A percentile compares a stretch with the other conserved stretches of the same genome.
These are phyloP conservation scores for Agrotis ipsilon DNA, from an alignment of 2,888 invertebrate species.

Conservation along the genomic window DNA sequence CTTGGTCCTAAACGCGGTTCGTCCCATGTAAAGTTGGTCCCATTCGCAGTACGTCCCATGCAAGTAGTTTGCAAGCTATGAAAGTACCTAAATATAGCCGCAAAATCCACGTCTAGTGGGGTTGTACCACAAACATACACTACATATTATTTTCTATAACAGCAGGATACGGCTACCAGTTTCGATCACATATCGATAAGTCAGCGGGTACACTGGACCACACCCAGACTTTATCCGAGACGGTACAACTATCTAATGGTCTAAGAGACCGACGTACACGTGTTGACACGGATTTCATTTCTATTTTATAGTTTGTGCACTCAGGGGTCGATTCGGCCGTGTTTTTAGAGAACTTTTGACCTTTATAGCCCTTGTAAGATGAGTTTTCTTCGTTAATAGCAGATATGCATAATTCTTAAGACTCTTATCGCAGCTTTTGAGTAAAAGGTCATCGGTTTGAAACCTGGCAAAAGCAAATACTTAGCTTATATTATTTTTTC, in stretches of 20 bases:
- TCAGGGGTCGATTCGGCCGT: constrained; percentile 44
- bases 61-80: too few species aligned
- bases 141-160: constrained; percentile 16
- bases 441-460: too few species aligned
- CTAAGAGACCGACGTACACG: constrained; percentile 30
- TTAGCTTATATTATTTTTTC: too few species aligned
- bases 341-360: constrained; percentile 58
- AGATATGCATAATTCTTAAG: not conserved
- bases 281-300: constrained; percentile 68
- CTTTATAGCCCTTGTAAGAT: constrained; percentile 26
- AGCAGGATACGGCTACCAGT: constrained; percentile 49
- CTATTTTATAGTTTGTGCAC: constrained; percentile 66
- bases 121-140: constrained; percentile 11
- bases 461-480: too few species aligned
- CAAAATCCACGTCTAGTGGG: too few species aligned
- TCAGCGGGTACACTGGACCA: constrained; percentile 55
- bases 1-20: too few species aligned
- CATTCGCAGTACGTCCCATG: too few species aligned
- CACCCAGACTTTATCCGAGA: constrained; percentile 59
- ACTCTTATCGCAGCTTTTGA: not conserved
- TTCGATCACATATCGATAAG: constrained; percentile 46
- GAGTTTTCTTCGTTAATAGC: constrained; percentile 15
- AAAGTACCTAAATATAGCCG: too few species aligned
- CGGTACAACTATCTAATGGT: constrained; percentile 52
- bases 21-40: too few species aligned